Evolutionary conservation across 2,888 invertebrate genomes (phyloP).

Genomic region (Euplexia lucipara): DNA sequence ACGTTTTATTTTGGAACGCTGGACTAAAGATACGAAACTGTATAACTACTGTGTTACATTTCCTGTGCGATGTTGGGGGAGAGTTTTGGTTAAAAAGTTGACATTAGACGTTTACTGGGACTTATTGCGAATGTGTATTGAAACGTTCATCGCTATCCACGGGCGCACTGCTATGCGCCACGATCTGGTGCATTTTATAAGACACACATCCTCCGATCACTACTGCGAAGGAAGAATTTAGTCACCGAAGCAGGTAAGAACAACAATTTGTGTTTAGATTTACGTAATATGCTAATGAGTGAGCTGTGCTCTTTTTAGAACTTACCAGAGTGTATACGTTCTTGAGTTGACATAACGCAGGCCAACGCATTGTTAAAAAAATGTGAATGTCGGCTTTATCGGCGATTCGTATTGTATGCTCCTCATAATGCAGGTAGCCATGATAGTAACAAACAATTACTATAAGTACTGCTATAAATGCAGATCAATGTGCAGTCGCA

Average conservation of each 20-base stretch:
- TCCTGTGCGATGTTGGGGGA: constrained; percentile 87
- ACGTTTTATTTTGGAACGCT: constrained; percentile 64
- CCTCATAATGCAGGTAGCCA: constrained; percentile 15
- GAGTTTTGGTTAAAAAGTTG: constrained; percentile 85
- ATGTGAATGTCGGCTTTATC: constrained; percentile 5
- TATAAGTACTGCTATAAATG: not conserved
- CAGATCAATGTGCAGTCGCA: not conserved
- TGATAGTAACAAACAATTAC: not conserved
- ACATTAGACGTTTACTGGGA: constrained; percentile 82
- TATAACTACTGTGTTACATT: constrained; percentile 81
- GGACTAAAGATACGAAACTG: constrained; percentile 77
- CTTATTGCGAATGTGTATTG: constrained; percentile 91
- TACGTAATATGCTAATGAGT: constrained; percentile 32
- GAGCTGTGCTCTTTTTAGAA: constrained; percentile 50
- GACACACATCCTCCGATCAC: constrained; percentile 95
- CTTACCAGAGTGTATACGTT: constrained; percentile 25
- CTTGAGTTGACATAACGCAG: constrained; percentile 33
- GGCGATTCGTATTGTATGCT: not conserved
- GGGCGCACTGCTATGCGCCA: constrained; percentile 95
- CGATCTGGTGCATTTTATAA: constrained; percentile 93
- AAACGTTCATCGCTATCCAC: constrained; percentile 90
- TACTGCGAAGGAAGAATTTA: constrained; percentile 93
- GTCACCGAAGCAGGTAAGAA: constrained; percentile 80
- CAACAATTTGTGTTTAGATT: constrained; percentile 20
- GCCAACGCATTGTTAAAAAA: constrained; percentile 9